Conservation (phyloP, 2,113 vertebrate species). For the Struthidea cinerea region DNA sequence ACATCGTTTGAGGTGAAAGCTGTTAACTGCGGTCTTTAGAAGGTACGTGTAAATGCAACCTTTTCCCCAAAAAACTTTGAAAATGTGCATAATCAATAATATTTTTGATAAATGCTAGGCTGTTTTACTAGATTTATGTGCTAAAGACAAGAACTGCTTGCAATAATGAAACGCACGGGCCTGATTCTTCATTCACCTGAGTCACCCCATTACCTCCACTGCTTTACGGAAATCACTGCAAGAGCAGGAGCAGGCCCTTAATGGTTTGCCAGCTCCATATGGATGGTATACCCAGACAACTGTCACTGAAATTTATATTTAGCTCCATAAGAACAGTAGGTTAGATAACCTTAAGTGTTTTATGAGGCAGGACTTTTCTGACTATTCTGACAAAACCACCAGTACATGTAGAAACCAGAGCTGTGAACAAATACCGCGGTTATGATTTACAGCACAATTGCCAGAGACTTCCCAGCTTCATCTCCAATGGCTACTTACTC, state of each 20-base stretch:
- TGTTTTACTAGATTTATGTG: neutral
- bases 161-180: neutral
- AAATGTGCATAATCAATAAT: neutral
- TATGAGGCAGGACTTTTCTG: neutral
- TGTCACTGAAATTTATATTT: neutral
- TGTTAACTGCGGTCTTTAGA: neutral
- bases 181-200: neutral
- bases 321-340: neutral
- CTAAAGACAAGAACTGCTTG: neutral
- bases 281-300: neutral
- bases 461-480: neutral
- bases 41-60: neutral
- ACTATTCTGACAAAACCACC: neutral
- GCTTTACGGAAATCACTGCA: neutral
- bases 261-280: neutral
- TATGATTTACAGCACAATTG: conserved; percentile 30
- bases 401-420: neutral
- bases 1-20: neutral
- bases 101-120: neutral
- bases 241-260: neutral
- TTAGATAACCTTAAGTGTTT: neutral
- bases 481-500: conserved; percentile 18
- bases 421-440: conserved; percentile 11
- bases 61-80: neutral
- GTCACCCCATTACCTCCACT: neutral